These are phyloP conservation scores for Drosophila orena DNA, from an alignment of 1,140 invertebrate species.

Conservation along the genomic window DNA sequence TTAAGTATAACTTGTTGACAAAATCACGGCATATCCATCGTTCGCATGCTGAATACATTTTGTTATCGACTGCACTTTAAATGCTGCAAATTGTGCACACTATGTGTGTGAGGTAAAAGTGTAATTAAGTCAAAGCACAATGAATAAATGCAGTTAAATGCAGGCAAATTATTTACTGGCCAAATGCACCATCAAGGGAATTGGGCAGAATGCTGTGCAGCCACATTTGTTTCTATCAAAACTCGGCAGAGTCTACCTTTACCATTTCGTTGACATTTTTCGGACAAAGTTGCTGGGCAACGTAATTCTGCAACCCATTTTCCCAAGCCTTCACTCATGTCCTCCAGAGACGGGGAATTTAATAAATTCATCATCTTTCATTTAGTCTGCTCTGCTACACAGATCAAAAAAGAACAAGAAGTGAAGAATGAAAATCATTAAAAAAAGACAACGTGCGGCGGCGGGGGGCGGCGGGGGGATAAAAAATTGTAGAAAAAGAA, in stretches of 20 bases:
- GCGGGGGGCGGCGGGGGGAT: conserved; percentile 39
- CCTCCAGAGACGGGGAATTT: conserved; percentile 49
- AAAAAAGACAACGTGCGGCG: conserved; percentile 34
- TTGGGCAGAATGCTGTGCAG: neutral
- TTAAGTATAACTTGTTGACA: neutral
- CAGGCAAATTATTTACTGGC: neutral
- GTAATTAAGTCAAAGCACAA: neutral
- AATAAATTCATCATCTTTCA: conserved; percentile 82
- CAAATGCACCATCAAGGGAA: neutral
- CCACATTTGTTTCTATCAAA: neutral
- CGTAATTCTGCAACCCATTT: neutral
- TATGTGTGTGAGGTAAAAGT: neutral
- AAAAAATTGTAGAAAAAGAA: conserved; percentile 14
- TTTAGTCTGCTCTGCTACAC: conserved; percentile 72
- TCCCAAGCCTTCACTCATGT: neutral
- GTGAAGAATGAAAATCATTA: conserved; percentile 41
- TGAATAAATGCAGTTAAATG: neutral
- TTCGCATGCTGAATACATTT: no score
- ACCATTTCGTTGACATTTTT: conserved; percentile 4
- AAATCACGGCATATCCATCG: no score
- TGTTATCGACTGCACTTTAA: neutral
- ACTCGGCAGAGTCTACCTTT: neutral
- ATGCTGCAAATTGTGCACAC: neutral
- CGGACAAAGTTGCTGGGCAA: conserved; percentile 2
- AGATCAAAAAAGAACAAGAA: conserved; percentile 18